phyloP scores from a whole-genome alignment of 2,888 invertebrate species.

The Phengaris arion region DNA sequence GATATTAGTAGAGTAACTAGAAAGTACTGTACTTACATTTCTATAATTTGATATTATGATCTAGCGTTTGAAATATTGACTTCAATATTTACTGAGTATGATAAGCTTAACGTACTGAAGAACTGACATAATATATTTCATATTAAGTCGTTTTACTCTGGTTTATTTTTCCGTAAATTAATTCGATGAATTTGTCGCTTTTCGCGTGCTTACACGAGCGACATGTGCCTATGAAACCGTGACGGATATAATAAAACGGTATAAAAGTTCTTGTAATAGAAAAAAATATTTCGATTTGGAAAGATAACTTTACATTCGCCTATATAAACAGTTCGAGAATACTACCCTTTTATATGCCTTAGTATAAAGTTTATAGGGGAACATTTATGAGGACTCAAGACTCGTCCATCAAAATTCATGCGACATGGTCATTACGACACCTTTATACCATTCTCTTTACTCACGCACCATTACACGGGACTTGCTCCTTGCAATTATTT shows the following conservation, averaged over 20 bases:
- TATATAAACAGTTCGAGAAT: background rate
- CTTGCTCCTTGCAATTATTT: background rate
- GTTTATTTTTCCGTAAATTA: background rate
- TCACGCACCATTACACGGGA: constrained; percentile 17
- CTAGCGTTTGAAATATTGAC: no score
- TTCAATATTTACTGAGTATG: no score
- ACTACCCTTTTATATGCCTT: background rate
- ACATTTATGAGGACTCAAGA: background rate
- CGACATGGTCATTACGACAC: constrained; percentile 12
- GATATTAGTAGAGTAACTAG: no score
- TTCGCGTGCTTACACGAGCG: background rate
- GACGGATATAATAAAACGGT: background rate
- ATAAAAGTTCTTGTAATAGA: background rate
- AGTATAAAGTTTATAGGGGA: constrained; percentile 14
- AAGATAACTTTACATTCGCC: background rate
- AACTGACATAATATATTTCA: no score
- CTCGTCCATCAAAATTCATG: background rate
- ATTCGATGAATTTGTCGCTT: background rate
- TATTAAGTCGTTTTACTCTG: background rate
- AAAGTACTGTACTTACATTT: no score
- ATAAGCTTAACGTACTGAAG: no score
- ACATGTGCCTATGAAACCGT: background rate
- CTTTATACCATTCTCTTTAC: constrained; percentile 9
- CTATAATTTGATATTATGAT: no score
- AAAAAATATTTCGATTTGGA: constrained; percentile 3